A percentile compares a stretch with the other conserved stretches of the same genome.
Evolutionary conservation across 2,888 invertebrate species (phyloP).

Genomic region (Cryptosula pallasiana): DNA sequence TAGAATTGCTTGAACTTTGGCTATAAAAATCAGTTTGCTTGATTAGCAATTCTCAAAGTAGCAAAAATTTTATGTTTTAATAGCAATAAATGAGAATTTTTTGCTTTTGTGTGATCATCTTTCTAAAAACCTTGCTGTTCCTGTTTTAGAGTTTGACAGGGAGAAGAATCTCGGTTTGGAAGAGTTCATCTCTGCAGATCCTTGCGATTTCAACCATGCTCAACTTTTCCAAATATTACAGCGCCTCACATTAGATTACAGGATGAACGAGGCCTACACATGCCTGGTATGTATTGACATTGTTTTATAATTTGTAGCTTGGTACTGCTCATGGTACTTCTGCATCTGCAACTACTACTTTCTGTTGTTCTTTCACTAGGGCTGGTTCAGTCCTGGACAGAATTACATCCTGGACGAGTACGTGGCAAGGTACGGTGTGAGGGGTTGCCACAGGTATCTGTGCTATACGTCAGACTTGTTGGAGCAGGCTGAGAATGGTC

Average conservation of each 20-base stretch:
- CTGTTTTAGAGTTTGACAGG: slow-evolving; percentile 73
- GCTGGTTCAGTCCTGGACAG: slow-evolving; percentile 99
- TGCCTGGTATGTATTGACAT: slow-evolving; percentile 82
- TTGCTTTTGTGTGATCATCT: too few species aligned
- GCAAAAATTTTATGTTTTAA: too few species aligned
- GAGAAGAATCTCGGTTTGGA: slow-evolving; percentile 97
- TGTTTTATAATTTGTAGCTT: too few species aligned
- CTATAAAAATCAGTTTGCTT: too few species aligned
- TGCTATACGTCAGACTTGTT: slow-evolving; percentile 91
- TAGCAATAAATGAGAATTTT: too few species aligned
- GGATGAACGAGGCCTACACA: slow-evolving; percentile 95
- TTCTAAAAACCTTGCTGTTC: too few species aligned
- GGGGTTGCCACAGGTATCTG: slow-evolving; percentile 93
- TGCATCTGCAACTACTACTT: too few species aligned
- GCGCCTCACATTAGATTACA: slow-evolving; percentile 85
- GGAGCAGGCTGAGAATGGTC: slow-evolving; percentile 85
- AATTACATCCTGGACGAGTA: slow-evolving; percentile 88
- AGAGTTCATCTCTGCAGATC: slow-evolving; percentile 98
- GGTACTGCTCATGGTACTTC: too few species aligned
- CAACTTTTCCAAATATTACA: slow-evolving; percentile 85
- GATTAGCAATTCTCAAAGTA: too few species aligned
- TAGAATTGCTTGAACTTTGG: too few species aligned
- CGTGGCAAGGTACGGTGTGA: slow-evolving; percentile 92
- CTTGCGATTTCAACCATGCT: slow-evolving; percentile 93
- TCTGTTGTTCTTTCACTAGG: slow-evolving; percentile 62